Evolutionary conservation across 2,888 invertebrate species (phyloP), one percentile per base, ranked within the genome.

Genomic region (Stenurella melanura): DNA sequence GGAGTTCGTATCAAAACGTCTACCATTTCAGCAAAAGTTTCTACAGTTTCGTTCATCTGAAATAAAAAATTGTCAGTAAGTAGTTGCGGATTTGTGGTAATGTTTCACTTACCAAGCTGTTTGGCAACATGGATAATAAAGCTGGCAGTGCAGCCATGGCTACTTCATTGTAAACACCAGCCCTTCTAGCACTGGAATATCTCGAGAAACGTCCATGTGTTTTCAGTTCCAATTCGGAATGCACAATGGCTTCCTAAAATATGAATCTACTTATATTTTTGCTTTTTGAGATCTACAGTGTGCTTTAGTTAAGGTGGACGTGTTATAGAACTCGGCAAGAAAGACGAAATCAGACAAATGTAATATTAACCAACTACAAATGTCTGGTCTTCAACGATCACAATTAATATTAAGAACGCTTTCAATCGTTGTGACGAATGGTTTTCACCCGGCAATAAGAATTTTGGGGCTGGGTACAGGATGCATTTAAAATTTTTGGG

Each of bases 151-250:
- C 94, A 3, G 95, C 93, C 56, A 95, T 91, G 0, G 96, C 95
- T 0, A 96, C 94, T 85, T 95, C 95, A 76, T 95, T 94, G 86
- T 93, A 95, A 9, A 95, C 92, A 0, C 96, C 96, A 0, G 95
- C 95, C 68, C 94, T 92, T 87, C 94, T 93, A 0, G 94, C 92
- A 82, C 96, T 96, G 0, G 96, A 96, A 88, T 97, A 97, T 69
- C 94, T 94, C 0, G 92, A 91, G 90, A 94, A 95, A 87, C 95
- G 94, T 19, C 96, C 96, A 54, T 93, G 93, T 0, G 92, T 91
- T 19, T 92, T 91, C 56, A 93, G 90, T 79, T 92, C 91, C 64
- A 95, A 87, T 78, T 93, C 93, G 0, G 93, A 91, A 81, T 93
- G 92, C 0, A 92, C 91, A 88, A 93, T 90, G 80, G 93, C 91